Evolutionary conservation across 2,113 vertebrate genomes (phyloP).

Genomic region (Myiozetetes cayanensis): DNA sequence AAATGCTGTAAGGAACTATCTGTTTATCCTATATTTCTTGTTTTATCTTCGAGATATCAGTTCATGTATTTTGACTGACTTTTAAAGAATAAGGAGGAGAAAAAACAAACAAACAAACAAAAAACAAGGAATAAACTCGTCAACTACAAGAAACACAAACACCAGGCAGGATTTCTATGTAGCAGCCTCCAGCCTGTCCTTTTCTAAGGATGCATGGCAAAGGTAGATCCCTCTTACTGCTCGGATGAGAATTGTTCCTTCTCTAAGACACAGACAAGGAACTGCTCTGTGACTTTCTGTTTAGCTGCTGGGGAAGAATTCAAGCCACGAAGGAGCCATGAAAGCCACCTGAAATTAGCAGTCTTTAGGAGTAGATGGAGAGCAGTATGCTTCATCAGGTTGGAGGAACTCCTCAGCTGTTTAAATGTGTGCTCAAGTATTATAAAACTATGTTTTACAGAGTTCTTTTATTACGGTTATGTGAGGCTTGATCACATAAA

Average conservation of each 20-base stretch:
- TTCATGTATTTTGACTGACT: not conserved
- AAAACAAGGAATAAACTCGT: not conserved
- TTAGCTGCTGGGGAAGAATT: not conserved
- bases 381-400: not conserved
- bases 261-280: not conserved
- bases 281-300: not conserved
- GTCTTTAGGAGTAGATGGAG: not conserved
- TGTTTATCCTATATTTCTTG: not conserved
- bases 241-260: not conserved
- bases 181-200: not conserved
- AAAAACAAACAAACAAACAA: fast-evolving
- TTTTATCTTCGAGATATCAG: not conserved
- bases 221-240: not conserved
- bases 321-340: not conserved
- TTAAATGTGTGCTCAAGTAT: conserved; percentile 5
- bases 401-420: not conserved
- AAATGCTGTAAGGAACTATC: not conserved
- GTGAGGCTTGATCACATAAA: conserved; percentile 6
- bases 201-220: not conserved
- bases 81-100: not conserved
- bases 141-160: not conserved
- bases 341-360: not conserved
- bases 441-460: conserved; percentile 36
- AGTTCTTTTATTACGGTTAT: conserved; percentile 39
- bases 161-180: not conserved